These are phyloP conservation scores for Drosophila lutescens DNA, from an alignment of 2,888 invertebrate species.

Conservation along the genomic window DNA sequence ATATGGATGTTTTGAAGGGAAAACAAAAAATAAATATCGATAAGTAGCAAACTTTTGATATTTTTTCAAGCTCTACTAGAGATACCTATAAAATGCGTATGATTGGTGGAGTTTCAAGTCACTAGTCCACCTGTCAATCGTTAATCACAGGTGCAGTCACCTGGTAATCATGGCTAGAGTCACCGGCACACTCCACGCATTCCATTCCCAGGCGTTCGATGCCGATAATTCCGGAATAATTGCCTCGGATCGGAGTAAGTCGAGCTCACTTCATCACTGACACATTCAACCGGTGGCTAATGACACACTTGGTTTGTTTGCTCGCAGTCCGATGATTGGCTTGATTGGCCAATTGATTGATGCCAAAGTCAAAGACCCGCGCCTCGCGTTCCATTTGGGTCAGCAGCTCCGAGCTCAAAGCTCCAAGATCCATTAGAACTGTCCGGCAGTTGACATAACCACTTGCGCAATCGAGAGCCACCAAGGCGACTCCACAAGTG, in stretches of 20 bases:
- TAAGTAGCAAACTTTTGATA: too few relatives aligned
- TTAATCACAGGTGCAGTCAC: slow-evolving; percentile 18
- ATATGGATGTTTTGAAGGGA: too few relatives aligned
- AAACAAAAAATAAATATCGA: too few relatives aligned
- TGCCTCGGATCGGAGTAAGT: slow-evolving; percentile 5
- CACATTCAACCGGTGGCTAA: slow-evolving; percentile 8
- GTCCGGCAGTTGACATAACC: slow-evolving; percentile 35
- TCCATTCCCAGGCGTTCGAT: slow-evolving; percentile 25
- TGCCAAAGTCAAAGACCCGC: slow-evolving; percentile 5
- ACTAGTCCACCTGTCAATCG: not conserved
- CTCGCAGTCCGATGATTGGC: slow-evolving; percentile 8
- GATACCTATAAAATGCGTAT: not conserved
- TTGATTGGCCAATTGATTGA: slow-evolving; percentile 16
- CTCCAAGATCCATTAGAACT: slow-evolving; percentile 27
- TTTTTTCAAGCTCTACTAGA: too few relatives aligned
- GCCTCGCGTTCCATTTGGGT: slow-evolving; percentile 19
- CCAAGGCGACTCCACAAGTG: not conserved
- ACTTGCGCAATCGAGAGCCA: slow-evolving; percentile 22
- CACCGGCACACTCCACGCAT: slow-evolving; percentile 22
- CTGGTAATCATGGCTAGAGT: slow-evolving; percentile 18
- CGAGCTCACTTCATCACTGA: slow-evolving; percentile 5
- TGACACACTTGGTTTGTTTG: not conserved
- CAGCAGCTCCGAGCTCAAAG: not conserved
- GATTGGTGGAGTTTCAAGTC: not conserved
- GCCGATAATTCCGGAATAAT: slow-evolving; percentile 19